Base-by-base conservation (phyloP, 2,797 vertebrate genomes). In the Babyrousa celebensis region DNA sequence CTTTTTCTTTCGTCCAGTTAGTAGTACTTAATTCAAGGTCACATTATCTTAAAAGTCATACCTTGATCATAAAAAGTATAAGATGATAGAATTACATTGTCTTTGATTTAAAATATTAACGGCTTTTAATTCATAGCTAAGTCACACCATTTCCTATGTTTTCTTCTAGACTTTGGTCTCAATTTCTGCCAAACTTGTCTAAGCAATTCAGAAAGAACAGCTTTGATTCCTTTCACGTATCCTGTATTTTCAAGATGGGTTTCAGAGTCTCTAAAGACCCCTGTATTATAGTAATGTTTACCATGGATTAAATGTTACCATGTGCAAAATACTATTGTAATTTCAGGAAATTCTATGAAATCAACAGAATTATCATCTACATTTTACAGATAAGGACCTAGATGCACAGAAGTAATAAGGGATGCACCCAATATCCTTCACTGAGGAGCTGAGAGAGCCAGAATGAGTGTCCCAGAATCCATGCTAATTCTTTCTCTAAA, bases 51-150 rank as follows among this genome's bases (percentile, higher is more conserved):
- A 36, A 85, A 70, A 40, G 36, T 7, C 67, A 40, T 40, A 85
- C 54, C 21, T 56, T 27, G 48, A 32, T 70, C 15, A 56, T 56
- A 56, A 70, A 56, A 5, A 70, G 21, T 70, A 12, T 27, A 36
- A 56, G 16, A 78, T n/a, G 11, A n/a, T 36, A 56, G 10, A 10
- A 18, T 85, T 70, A 85, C 70, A 27, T 85, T 56, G 21, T 12
- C 16, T 85, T 70, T 85, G 82, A 56, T 68, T 85, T 85, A 11
- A 85, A 36, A 70, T 85, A 70, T 85, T 70, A n/a, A 23, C 36
- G 15, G 3, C 20, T 67, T 67, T 52, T 56, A 70, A 70, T n/a
- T 70, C n/a, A 12, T 85, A 40, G 9, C 15, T 80, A 70, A 70
- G n/a, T 70, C 5, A 85, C 36, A 85, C 16, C 27, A 17, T 27